These are phyloP conservation scores for Parelbella ahira DNA, from an alignment of 2,888 invertebrate genomes.

Conservation along the genomic window DNA sequence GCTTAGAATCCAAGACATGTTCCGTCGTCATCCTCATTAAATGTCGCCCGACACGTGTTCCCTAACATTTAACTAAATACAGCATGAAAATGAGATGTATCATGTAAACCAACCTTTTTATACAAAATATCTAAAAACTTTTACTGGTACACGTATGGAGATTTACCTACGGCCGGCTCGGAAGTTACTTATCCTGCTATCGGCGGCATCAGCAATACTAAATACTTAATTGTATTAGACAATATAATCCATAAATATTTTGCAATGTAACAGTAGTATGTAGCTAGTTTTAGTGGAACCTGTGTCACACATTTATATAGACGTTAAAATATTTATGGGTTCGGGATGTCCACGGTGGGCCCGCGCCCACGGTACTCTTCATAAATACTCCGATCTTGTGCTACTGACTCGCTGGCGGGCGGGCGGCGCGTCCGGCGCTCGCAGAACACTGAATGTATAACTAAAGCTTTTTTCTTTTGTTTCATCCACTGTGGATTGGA, in stretches of 20 bases:
- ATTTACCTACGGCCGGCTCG: constrained; percentile 13
- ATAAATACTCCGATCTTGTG: too few relatives aligned
- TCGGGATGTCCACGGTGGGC: constrained; percentile 11
- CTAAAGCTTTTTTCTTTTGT: constrained; percentile 77
- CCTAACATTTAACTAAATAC: too few relatives aligned
- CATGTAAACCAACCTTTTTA: too few relatives aligned
- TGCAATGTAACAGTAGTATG: constrained; percentile 21
- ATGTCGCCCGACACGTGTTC: too few relatives aligned
- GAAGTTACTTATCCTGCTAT: constrained; percentile 17
- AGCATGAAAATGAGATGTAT: too few relatives aligned
- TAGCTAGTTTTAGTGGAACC: constrained; percentile 17
- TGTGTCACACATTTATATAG: constrained; percentile 8
- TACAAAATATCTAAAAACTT: too few relatives aligned
- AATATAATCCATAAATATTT: constrained; percentile 25
- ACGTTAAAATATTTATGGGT: constrained; percentile 22
- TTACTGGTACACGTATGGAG: constrained; percentile 19
- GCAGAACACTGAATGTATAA: constrained; percentile 40
- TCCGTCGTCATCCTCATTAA: too few relatives aligned
- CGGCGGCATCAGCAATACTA: constrained; percentile 13
- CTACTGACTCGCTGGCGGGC: too few relatives aligned
- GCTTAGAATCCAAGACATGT: too few relatives aligned
- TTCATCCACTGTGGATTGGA: constrained; percentile 79
- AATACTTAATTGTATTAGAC: constrained; percentile 23
- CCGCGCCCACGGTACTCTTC: too few relatives aligned
- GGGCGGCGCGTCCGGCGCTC: too few relatives aligned